Base-by-base conservation (phyloP, 2,888 invertebrate genomes). In the Cryptosula pallasiana region DNA sequence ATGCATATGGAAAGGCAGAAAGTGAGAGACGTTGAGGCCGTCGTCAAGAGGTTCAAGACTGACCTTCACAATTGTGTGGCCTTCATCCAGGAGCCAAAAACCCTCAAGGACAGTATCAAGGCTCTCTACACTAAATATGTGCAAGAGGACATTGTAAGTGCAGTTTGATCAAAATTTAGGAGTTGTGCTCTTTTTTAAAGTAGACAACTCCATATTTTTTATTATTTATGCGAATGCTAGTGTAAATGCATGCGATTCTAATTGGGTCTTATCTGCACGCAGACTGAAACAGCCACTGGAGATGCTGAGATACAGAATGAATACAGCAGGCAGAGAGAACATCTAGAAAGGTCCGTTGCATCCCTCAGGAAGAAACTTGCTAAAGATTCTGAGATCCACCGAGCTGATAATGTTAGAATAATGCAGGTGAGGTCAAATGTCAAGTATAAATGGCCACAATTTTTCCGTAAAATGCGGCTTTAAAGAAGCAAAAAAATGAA, bases 41-140 rank as follows among this genome's bases (percentile, higher is more conserved):
- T 79, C 45, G 81, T 94, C 45, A 89, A 90, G 77, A 89, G 89
- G 78, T 91, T 95, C 75, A 90, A 92, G 82, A 90, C 90, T 69
- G 94, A 95, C 78, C 88, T 95, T 71, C 91, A 91, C 79, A 89
- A 91, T 75, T 90, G 92, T 80, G 91, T 92, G 3, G 90, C 90
- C 0, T 88, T 90, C 75, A 89, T 94, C 58, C 92, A 92, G 81
- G 90, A 93, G 77, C 90, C 92, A 0, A 86, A 89, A 83, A 81
- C 90, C 73, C 80, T 89, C 35, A 89, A 88, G 80, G 85, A 84
- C 29, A 85, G 85, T 55, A 84, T 89, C 36, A 86, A 85, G 72
- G 86, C 86, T 55, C 79, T 84, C 55, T 84, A 85, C 76, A 79
- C 82, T 76, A 86, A 85, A 78, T 83, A 86, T 75, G 84, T 85